Base-by-base conservation (phyloP, 1,140 invertebrate genomes). In the Plodia interpunctella region DNA sequence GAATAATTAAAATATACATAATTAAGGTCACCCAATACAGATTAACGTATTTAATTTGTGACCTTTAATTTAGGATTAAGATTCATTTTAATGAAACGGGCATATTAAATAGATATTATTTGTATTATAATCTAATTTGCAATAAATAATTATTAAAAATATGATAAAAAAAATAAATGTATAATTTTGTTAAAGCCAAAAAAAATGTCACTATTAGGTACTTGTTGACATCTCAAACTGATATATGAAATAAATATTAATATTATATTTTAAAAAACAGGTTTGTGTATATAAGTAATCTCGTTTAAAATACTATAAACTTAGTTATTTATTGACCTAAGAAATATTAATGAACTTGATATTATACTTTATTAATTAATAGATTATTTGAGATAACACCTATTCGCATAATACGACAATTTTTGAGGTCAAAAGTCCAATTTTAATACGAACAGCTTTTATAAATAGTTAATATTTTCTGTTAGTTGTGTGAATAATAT, bases 271-370 rank as follows among this genome's bases (percentile, higher is more conserved):
- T 38, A 18, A 18, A 17, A 55, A 55, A 38, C 54, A 17, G 32
- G 54, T 35, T 20, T 13, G 9, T 9, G 32, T 5, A 35, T 35
- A 9, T 13, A 5, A 44, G 35, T 18, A 19, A 32, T 18, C 15
- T 38, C 54, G 11, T 55, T 32, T 38, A 35, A 55, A 57, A 49
- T 17, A 19, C 55, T 49, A 57, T 57, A 38, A 51, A 51, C 8
- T 11, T 51, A 51, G 19, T 51, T 20, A 51, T 51, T 51, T 51
- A 51, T 51, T 51, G 19, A 19, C 17, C 20, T 20, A 51, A 35
- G 32, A 9, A 35, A 11, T 35, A 35, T 35, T 35, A 5, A 35
- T 35, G 32, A 35, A 35, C 32, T 35, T 35, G 32, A 35, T 35
- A 35, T 35, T 35, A 13, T 35, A 35, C 8, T 9, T 35, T 35